Evolutionary conservation across 2,113 vertebrate genomes (phyloP).

Genomic region (Hypomesus transpacificus): DNA sequence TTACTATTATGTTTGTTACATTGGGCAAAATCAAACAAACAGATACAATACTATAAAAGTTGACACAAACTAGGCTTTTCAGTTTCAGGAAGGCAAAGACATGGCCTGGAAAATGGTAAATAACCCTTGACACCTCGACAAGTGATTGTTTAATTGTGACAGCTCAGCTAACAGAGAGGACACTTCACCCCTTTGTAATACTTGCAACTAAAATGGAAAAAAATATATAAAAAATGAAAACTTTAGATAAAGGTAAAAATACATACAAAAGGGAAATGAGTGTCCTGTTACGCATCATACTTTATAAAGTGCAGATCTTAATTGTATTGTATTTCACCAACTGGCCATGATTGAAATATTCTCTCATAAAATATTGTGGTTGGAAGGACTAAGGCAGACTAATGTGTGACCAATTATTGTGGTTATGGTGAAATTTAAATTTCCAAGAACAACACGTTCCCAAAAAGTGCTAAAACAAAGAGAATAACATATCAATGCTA

Average conservation of each 20-base stretch:
- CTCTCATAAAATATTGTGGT: slow-evolving; percentile 41
- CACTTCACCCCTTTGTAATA: slow-evolving; percentile 42
- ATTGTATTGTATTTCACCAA: slow-evolving; percentile 30
- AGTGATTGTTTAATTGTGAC: slow-evolving; percentile 52
- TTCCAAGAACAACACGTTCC: slow-evolving; percentile 9
- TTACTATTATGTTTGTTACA: slow-evolving; percentile 60
- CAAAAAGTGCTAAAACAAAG: slow-evolving; percentile 26
- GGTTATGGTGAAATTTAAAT: slow-evolving; percentile 14
- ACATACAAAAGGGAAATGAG: slow-evolving; percentile 47
- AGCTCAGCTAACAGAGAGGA: slow-evolving; percentile 42
- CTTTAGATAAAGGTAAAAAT: slow-evolving; percentile 48
- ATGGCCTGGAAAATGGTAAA: slow-evolving; percentile 54
- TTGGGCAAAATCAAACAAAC: slow-evolving; percentile 54
- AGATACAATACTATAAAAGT: slow-evolving; percentile 58
- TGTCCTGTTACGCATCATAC: slow-evolving; percentile 42
- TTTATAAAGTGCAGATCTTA: slow-evolving; percentile 61
- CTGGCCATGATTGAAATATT: slow-evolving; percentile 42
- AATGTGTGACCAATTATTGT: slow-evolving; percentile 25
- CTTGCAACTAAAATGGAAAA: slow-evolving; percentile 49
- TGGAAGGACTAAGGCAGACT: slow-evolving; percentile 54
- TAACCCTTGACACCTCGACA: slow-evolving; percentile 54
- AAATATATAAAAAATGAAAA: slow-evolving; percentile 42
- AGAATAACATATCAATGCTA: slow-evolving; percentile 8
- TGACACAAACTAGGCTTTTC: slow-evolving; percentile 60
- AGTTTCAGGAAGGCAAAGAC: slow-evolving; percentile 61